Base-by-base conservation (phyloP, 2,113 vertebrate species). In the Macrotus californicus region DNA sequence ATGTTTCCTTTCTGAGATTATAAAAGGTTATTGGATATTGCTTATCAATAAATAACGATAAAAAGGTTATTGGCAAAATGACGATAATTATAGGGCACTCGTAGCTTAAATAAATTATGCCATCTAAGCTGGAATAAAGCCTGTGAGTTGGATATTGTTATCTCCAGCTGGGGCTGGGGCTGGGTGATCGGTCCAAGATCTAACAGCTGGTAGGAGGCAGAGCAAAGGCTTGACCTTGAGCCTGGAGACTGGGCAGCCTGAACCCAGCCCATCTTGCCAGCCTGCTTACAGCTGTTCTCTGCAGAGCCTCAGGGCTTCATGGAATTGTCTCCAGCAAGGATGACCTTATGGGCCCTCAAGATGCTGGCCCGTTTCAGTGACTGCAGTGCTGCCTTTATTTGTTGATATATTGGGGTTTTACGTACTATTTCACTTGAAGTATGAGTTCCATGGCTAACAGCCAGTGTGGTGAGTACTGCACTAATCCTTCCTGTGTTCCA, bases 1-100 rank as follows among this genome's bases (percentile, higher is more conserved):
- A 41, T 15, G 79, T 24, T 56, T 90, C 41, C n/a, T 16, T 48
- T 86, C 48, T 83, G 73, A 90, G 79, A 73, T 54, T 34, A 3
- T 54, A 67, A 80, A 92, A 87, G 9, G 12, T 59, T 64, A 70
- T 31, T 70, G 87, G 34, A n/a, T 52, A 64, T 56, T 59, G 24
- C 76, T 43, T 46, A 36, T 50, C 0, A 3, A 48, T 39, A 76
- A 81, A 54, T 43, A 91, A 50, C 9, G 54, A 16, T 19, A 34
- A 79, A 91, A 87, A 54, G 8, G 26, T 73, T 91, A 86, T 5
- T 79, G 75, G 83, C 50, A 84, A 93, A 92, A 84, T 54, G 19
- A 92, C 2, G 26, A n/a, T 36, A 66, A 91, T 85, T 61, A 50
- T 0, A 39, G 5, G 29, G 31, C 3, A 10, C 22, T 76, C 22